A percentile compares a stretch with the other conserved stretches of the same genome.
Conservation (phyloP, 2,113 vertebrate genomes). For the Natator depressus region DNA sequence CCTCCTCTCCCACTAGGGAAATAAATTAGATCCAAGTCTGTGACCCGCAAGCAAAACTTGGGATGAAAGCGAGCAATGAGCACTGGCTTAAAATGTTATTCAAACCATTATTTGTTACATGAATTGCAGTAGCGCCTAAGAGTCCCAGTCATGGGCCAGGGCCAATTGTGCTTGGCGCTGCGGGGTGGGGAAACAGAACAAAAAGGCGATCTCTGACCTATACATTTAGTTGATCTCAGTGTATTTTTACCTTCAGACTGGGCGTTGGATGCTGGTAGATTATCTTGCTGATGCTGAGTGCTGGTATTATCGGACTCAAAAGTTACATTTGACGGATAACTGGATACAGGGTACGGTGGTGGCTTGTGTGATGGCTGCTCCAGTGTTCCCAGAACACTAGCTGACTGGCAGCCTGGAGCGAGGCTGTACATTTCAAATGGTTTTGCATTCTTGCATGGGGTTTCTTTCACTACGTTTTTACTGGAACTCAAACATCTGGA, state of each 20-base stretch:
- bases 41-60: background rate
- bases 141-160: background rate
- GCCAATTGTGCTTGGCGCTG: background rate
- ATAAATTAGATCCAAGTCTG: background rate
- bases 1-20: background rate
- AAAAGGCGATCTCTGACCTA: background rate
- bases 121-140: background rate
- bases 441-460: constrained; percentile 64
- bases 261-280: constrained; percentile 29
- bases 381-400: constrained; percentile 31
- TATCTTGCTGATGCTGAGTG: constrained; percentile 48
- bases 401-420: constrained; percentile 15
- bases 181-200: background rate
- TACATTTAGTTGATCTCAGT: background rate
- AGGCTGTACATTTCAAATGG: constrained; percentile 48
- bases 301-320: constrained; percentile 58
- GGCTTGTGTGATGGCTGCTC: constrained; percentile 40
- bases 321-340: background rate
- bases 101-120: background rate
- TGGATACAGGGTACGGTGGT: background rate
- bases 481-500: constrained; percentile 75
- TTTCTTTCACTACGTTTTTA: constrained; percentile 65
- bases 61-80: background rate
- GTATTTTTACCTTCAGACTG: constrained; percentile 74
- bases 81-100: background rate